Evolutionary conservation across 1,140 invertebrate species (phyloP).

Genomic region (Brachionus calyciflorus): DNA sequence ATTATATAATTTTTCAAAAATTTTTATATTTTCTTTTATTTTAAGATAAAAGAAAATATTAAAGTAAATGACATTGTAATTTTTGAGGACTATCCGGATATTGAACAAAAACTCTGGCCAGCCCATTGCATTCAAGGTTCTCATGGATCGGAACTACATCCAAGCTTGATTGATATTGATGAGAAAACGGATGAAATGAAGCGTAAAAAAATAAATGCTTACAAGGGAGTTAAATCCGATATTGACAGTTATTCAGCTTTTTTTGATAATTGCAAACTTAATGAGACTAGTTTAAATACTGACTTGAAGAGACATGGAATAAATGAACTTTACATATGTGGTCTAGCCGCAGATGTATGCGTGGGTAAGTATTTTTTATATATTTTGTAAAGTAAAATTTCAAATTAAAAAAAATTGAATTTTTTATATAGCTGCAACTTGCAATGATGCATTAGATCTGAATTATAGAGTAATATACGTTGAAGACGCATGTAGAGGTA

Average conservation of each 20-base stretch:
- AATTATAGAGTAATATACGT: slow-evolving; percentile 84
- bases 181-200: not conserved
- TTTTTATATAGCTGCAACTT: slow-evolving; percentile 57
- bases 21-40: not conserved
- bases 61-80: slow-evolving; percentile 72
- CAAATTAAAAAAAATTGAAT: no score
- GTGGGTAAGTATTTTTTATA: slow-evolving; percentile 85
- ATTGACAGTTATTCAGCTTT: slow-evolving; percentile 97
- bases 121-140: slow-evolving; percentile 88
- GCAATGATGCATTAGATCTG: slow-evolving; percentile 65
- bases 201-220: slow-evolving; percentile 74
- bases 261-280: slow-evolving; percentile 89
- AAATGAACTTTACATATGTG: slow-evolving; percentile 90
- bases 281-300: slow-evolving; percentile 75
- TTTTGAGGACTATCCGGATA: slow-evolving; percentile 64
- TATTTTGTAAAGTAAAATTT: no score
- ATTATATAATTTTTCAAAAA: slow-evolving; percentile 35
- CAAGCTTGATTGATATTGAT: slow-evolving; percentile 66
- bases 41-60: not conserved
- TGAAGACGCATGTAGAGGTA: slow-evolving; percentile 84
- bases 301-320: slow-evolving; percentile 75
- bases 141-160: slow-evolving; percentile 87
- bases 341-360: slow-evolving; percentile 91
- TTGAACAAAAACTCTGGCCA: slow-evolving; percentile 72
- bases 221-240: slow-evolving; percentile 90